Percentiles rank a stretch among this genome's conserved stretches.
Evolutionary conservation across 2,888 invertebrate species (phyloP).

Genomic region (Diadegma fenestrale): DNA sequence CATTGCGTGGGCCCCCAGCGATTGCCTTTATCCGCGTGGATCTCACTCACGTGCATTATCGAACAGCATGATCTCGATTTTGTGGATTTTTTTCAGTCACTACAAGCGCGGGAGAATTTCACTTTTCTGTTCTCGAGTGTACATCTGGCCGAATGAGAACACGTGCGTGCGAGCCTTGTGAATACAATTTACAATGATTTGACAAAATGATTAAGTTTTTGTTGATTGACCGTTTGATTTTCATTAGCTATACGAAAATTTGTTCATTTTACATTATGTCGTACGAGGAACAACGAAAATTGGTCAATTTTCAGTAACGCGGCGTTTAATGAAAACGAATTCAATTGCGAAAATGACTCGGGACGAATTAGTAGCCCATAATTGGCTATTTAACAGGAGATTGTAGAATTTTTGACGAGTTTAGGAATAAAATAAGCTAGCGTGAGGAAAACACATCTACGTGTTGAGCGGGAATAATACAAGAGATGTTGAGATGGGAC

Average conservation of each 20-base stretch:
- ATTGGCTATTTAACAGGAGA: constrained; percentile 26
- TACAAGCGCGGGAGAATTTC: constrained; percentile 37
- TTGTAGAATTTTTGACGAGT: constrained; percentile 15
- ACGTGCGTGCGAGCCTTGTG: constrained; percentile 18
- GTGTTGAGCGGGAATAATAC: constrained; percentile 20
- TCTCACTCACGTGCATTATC: constrained; percentile 54
- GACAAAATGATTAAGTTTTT: constrained; percentile 18
- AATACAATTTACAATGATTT: constrained; percentile 28
- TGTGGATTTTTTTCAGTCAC: constrained; percentile 51
- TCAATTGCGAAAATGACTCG: not conserved
- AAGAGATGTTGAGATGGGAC: constrained; percentile 28
- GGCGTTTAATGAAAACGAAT: not conserved
- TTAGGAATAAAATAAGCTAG: constrained; percentile 19
- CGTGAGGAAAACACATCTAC: constrained; percentile 31
- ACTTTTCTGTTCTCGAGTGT: constrained; percentile 30
- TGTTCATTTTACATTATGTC: constrained; percentile 8
- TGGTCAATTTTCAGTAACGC: too few relatives aligned
- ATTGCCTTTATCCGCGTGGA: constrained; percentile 56
- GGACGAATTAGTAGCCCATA: constrained; percentile 4
- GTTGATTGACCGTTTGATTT: not conserved
- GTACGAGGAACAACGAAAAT: too few relatives aligned
- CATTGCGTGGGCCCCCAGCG: constrained; percentile 46
- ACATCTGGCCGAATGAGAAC: constrained; percentile 52
- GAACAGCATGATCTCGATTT: constrained; percentile 58
- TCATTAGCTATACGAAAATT: not conserved